Base-by-base conservation (phyloP, 1,140 invertebrate species). In the Papilio xuthus region DNA sequence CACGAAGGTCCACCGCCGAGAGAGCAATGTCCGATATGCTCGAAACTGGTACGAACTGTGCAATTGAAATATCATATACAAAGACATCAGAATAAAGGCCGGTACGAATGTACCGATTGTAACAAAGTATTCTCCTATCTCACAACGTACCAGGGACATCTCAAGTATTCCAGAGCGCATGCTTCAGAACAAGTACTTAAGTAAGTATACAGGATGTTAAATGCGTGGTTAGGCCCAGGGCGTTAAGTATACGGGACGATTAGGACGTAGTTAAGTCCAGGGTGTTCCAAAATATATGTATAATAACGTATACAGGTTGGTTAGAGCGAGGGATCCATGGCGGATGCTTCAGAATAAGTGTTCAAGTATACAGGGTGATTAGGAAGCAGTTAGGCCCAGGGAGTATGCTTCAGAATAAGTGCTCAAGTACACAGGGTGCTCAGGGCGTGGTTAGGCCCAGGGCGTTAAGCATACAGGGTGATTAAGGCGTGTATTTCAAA, bases 51-150 rank as follows among this genome's bases (percentile, higher is more conserved):
- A 9, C 84, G 91, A 0, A 79, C 82, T 0, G 87, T 89, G 15
- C 91, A 92, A 18, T 80, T 93, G 0, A 92, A 92, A 74, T 92
- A 90, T 77, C 91, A 93, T 84, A 85, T 91, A 8, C 87, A 88
- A 28, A 9, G 90, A 3, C 91, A 93, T 69, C 70, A 91, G 77
- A 88, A 85, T 72, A 88, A 85, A 41, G 80, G 75, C 0, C 79
- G 85, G 0, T 90, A 88, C 63, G 87, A 89, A 56, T 93, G 91
- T 41, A 44, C n/a, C 0, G 87, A 89, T 8, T 93, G 91, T 63
- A 83, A 86, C n/a, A 92, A 92, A 79, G 80, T 87, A 13, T 91
- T 92, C 86, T 89, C 88, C 0, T 87, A 91, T 20, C 81, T 89
- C 0, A 86, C 89, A 0, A 92, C 91, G 0, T 92, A 92, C 56